Percentiles rank a stretch among this genome's conserved stretches.
phyloP scores from a whole-genome alignment of 2,113 vertebrate species.

The Jacana jacana region DNA sequence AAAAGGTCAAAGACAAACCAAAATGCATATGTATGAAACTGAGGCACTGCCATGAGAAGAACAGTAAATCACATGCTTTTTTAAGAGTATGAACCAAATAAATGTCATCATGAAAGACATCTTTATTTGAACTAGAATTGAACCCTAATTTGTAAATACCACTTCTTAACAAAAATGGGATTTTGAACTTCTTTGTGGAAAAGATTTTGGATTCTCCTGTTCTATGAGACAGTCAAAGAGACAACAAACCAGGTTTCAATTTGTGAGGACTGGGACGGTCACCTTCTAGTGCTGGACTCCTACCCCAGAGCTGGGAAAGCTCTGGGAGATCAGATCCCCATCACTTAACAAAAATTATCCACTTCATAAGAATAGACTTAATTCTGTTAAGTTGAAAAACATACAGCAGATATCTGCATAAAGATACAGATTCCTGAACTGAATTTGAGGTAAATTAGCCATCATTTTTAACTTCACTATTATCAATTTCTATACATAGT shows the following conservation, averaged over 20 bases:
- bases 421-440: background rate
- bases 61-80: constrained; percentile 51
- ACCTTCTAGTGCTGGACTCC: background rate
- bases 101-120: constrained; percentile 59
- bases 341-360: background rate
- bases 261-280: background rate
- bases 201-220: constrained; percentile 3
- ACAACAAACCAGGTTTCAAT: background rate
- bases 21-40: constrained; percentile 54
- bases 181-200: constrained; percentile 17
- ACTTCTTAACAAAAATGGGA: constrained; percentile 43
- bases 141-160: constrained; percentile 53
- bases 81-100: constrained; percentile 50
- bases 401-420: background rate
- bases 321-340: background rate
- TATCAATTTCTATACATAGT: background rate
- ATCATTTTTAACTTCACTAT: background rate
- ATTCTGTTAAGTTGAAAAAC: background rate
- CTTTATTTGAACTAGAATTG: constrained; percentile 61
- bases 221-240: background rate
- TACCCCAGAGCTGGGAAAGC: background rate
- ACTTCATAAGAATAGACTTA: background rate
- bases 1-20: constrained; percentile 66
- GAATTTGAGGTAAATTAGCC: background rate
- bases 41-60: constrained; percentile 22